A percentile compares a stretch with the other conserved stretches of the same genome.
Conservation (phyloP, 1,140 invertebrate species). For the Drosophila chauvacae region DNA sequence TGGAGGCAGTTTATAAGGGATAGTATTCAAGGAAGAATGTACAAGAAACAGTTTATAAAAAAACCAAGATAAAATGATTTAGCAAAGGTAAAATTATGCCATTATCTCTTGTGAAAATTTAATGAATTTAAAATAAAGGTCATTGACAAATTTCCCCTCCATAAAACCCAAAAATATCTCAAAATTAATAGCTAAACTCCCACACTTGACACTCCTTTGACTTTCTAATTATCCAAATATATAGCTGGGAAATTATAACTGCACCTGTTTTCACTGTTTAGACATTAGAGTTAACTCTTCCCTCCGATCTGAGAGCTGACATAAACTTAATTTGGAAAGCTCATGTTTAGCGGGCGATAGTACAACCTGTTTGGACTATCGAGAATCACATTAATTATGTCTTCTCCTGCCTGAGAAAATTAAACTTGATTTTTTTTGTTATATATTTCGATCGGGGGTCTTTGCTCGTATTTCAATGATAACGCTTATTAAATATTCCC, state of each 20-base stretch:
- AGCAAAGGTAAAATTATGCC: too few relatives aligned
- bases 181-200: not conserved
- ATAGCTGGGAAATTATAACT: constrained; percentile 17
- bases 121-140: not conserved
- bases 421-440: constrained; percentile 37
- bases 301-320: constrained; percentile 8
- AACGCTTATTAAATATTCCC: constrained; percentile 68
- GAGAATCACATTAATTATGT: constrained; percentile 77
- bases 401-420: constrained; percentile 48
- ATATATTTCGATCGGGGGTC: constrained; percentile 19
- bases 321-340: constrained; percentile 70
- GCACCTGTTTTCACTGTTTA: constrained; percentile 38
- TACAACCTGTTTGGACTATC: constrained; percentile 73
- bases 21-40: not conserved
- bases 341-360: constrained; percentile 56
- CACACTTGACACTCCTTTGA: not conserved
- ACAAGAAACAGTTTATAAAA: not conserved
- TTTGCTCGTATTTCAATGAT: constrained; percentile 74
- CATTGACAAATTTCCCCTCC: not conserved
- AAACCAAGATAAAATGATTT: not conserved
- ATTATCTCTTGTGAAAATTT: not conserved
- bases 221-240: constrained; percentile 13
- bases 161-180: not conserved
- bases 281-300: not conserved
- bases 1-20: not conserved